Evolutionary conservation across 2,113 vertebrate genomes (phyloP).

Genomic region (Tylochromis polylepis): DNA sequence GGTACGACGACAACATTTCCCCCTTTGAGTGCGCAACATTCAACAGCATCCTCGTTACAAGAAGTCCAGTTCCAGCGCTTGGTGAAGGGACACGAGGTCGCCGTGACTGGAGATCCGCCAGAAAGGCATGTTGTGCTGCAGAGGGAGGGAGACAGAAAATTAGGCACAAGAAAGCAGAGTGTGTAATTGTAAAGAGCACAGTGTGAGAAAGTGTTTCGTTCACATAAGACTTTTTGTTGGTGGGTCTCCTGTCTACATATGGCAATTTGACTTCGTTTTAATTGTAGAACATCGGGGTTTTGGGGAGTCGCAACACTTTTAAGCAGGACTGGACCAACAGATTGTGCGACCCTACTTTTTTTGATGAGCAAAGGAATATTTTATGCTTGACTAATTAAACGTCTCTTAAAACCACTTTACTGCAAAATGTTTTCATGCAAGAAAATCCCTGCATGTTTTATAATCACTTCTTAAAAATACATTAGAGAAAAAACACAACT

Average conservation of each 20-base stretch:
- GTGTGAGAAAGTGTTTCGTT: background rate
- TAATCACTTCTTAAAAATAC: background rate
- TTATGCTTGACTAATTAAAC: background rate
- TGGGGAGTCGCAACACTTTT: fast-evolving
- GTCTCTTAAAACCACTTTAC: background rate
- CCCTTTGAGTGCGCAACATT: background rate
- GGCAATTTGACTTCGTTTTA: background rate
- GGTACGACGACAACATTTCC: background rate
- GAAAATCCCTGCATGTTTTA: background rate
- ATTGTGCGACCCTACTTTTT: background rate
- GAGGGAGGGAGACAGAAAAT: background rate
- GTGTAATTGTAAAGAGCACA: background rate
- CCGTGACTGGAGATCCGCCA: conserved; percentile 94
- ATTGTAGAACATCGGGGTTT: background rate
- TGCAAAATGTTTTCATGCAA: fast-evolving
- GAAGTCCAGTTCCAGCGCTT: conserved; percentile 96
- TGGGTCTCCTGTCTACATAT: background rate
- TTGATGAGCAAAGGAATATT: background rate
- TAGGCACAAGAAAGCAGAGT: background rate
- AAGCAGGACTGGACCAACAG: fast-evolving
- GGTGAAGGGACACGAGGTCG: conserved; percentile 93
- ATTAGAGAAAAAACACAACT: fast-evolving
- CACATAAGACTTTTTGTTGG: background rate
- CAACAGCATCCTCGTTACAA: conserved; percentile 71
- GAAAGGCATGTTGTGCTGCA: conserved; percentile 98